These are phyloP conservation scores for Hedya salicella DNA, from an alignment of 2,888 invertebrate species.

Conservation along the genomic window DNA sequence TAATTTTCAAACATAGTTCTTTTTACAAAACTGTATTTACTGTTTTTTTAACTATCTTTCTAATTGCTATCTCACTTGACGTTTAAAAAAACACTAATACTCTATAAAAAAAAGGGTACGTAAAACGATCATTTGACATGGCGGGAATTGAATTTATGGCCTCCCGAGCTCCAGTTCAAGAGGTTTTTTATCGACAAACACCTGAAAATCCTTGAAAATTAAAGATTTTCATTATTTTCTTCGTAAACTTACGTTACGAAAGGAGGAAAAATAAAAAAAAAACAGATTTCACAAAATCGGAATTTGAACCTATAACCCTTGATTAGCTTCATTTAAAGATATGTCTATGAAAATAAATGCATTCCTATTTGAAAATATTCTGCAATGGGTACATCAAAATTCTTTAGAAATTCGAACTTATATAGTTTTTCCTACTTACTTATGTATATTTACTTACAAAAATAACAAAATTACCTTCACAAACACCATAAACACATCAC, in stretches of 20 bases:
- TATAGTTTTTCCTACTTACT: not conserved
- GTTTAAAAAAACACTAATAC: no score
- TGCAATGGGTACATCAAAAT: not conserved
- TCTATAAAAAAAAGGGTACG: no score
- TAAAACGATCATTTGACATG: not conserved
- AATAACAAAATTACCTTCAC: constrained; percentile 60
- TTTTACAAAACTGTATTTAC: no score
- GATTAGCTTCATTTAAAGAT: no score
- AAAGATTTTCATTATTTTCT: no score
- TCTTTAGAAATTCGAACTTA: not conserved
- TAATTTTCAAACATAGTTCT: no score
- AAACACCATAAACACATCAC: constrained; percentile 55
- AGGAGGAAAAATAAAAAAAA: no score
- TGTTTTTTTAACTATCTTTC: no score
- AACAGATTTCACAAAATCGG: no score
- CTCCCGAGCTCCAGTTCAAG: not conserved
- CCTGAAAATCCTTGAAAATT: not conserved
- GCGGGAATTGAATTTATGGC: not conserved
- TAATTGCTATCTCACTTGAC: no score
- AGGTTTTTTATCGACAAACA: not conserved
- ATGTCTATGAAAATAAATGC: not conserved
- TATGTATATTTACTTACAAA: constrained; percentile 17
- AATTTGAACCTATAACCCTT: no score
- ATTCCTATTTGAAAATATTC: not conserved
- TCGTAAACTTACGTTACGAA: no score